Base-by-base conservation (phyloP, 2,888 invertebrate genomes). In the Agelastica alni region DNA sequence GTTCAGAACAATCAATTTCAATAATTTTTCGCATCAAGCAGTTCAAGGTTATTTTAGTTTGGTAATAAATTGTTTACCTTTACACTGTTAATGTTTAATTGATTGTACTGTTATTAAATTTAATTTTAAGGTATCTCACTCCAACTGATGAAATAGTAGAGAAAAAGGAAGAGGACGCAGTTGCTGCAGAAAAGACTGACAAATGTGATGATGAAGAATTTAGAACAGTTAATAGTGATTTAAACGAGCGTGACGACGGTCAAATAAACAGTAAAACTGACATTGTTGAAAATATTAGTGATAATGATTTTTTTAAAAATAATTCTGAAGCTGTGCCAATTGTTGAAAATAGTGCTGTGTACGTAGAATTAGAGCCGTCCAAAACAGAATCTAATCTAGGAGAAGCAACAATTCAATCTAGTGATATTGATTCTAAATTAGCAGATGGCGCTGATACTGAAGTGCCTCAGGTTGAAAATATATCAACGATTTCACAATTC, bases 401-500 rank as follows among this genome's bases (percentile, higher is more conserved):
- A 53, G 65, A 64, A 60, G 59, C 64, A 52, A 62, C 65, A 63
- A 61, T 66, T 69, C 64, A 69, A 58, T 55, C 60, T 60, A 63
- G 64, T 66, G 63, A 62, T 67, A 60, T 43, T 53, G 63, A 63
- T 64, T 61, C 63, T 67, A 61, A 64, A 62, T 53, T 59, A 62
- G 57, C 54, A 53, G 60, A 60, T 42, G 59, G 58, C 60, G 59
- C 59, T 61, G 64, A 64, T 51, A 68, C 70, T 60, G 70, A 73
- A 68, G 70, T 71, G 70, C 70, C 71, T 70, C 60, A 62, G 61
- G 76, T 80, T 41, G 81, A 81, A 51, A 83, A 81, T 75, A 85
- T 87, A 66, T 84, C 86, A 69, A 85, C 86, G 60, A 87, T 87
- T 78, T 86, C 86, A 62, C 86, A 87, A 65, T 86, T 85, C 73